Evolutionary conservation across 1,140 invertebrate genomes (phyloP).

Genomic region (Drosophila rhopaloa): DNA sequence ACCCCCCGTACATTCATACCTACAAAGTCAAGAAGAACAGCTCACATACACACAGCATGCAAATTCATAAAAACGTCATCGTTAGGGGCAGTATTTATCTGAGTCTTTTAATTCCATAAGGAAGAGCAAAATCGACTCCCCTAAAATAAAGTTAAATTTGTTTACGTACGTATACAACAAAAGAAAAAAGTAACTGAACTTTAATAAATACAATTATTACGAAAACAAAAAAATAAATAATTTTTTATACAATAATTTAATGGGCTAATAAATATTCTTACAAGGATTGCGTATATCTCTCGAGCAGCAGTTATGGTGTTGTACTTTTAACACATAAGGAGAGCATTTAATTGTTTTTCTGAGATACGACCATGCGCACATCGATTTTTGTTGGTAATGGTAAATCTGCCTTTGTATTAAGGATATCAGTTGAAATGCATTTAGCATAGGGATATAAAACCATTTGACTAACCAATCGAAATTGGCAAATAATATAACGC

Average conservation of each 20-base stretch:
- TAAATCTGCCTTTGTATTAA: not conserved
- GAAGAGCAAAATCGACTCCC: constrained; percentile 28
- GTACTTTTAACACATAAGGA: constrained; percentile 1
- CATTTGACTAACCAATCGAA: not conserved
- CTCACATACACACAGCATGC: constrained; percentile 41
- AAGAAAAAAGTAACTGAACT: constrained; percentile 73
- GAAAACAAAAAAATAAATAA: constrained; percentile 54
- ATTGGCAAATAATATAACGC: not conserved
- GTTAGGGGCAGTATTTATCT: constrained; percentile 48
- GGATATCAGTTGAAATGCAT: not conserved
- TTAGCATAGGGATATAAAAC: no score
- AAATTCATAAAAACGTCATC: constrained; percentile 16
- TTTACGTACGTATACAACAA: constrained; percentile 66
- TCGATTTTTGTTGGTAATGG: not conserved
- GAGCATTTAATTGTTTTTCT: constrained; percentile 10
- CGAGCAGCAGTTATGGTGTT: constrained; percentile 1
- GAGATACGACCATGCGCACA: constrained; percentile 25
- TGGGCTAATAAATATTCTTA: not conserved
- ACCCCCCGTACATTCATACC: constrained; percentile 22
- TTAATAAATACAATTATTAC: constrained; percentile 76
- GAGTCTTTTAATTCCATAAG: constrained; percentile 54
- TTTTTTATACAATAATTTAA: constrained; percentile 11
- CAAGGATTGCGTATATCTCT: not conserved
- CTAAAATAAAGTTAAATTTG: constrained; percentile 38
- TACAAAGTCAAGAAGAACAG: constrained; percentile 24